Evolutionary conservation across 2,888 invertebrate genomes (phyloP).

Genomic region (Xanthorhoe designata): DNA sequence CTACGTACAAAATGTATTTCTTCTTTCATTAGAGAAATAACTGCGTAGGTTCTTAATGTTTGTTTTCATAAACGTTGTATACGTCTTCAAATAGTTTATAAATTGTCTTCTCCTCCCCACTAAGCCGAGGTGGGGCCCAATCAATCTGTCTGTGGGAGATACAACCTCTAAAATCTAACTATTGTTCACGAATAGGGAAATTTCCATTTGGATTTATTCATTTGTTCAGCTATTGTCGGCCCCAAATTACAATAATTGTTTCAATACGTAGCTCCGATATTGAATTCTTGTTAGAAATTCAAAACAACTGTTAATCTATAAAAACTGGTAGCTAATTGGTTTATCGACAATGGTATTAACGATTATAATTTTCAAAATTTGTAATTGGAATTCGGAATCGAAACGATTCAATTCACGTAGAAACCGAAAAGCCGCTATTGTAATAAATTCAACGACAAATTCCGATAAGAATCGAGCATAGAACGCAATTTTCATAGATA

Average conservation of each 20-base stretch:
- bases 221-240: conserved; percentile 83
- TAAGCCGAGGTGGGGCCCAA: conserved; percentile 74
- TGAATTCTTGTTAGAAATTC: conserved; percentile 18
- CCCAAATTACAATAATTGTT: conserved; percentile 64
- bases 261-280: conserved; percentile 29
- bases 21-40: neutral
- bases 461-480: conserved; percentile 82
- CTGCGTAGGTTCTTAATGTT: neutral
- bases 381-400: conserved; percentile 60
- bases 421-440: conserved; percentile 68
- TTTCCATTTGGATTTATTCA: conserved; percentile 85
- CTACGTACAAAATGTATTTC: too few species aligned
- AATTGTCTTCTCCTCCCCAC: conserved; percentile 61
- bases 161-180: conserved; percentile 84
- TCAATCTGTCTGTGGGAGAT: conserved; percentile 85
- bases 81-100: conserved; percentile 39
- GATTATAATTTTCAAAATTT: conserved; percentile 42
- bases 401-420: conserved; percentile 65
- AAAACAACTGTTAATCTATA: neutral
- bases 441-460: conserved; percentile 80
- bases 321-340: neutral
- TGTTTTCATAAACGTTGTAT: neutral
- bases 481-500: conserved; percentile 84
- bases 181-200: conserved; percentile 84
- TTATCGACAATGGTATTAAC: conserved; percentile 11